Conservation (phyloP, 2,888 invertebrate genomes). For the Polylopha cassiicola region DNA sequence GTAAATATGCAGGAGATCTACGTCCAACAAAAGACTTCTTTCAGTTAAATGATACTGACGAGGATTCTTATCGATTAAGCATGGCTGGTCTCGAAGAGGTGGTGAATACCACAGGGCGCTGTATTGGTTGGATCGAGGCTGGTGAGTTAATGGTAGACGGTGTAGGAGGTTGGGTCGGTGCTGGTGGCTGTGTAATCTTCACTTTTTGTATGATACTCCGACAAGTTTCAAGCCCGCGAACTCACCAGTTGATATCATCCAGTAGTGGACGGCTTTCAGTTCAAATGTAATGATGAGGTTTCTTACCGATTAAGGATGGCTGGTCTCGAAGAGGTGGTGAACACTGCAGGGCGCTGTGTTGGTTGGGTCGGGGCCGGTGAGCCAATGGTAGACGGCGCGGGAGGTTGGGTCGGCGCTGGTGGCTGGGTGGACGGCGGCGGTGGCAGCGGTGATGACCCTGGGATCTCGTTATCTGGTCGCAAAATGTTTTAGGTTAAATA, state of each 20-base stretch:
- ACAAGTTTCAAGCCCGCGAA: no score
- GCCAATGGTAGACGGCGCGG: constrained; percentile 26
- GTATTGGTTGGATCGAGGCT: no score
- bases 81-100: constrained; percentile 40
- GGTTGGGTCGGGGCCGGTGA: constrained; percentile 22
- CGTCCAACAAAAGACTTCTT: no score
- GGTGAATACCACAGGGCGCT: constrained; percentile 16
- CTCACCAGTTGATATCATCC: no score
- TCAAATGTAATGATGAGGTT: no score
- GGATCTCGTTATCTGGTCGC: constrained; percentile 30
- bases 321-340: constrained; percentile 38
- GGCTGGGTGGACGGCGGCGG: constrained; percentile 27
- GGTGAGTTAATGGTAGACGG: no score
- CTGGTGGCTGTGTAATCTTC: constrained; percentile 24
- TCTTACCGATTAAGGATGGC: constrained; percentile 45
- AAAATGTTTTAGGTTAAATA: neutral
- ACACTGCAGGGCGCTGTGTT: constrained; percentile 9
- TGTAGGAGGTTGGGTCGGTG: constrained; percentile 20
- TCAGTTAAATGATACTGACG: no score
- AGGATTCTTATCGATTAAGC: constrained; percentile 43
- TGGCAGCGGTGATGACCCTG: constrained; percentile 25
- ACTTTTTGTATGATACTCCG: no score
- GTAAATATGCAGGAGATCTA: no score
- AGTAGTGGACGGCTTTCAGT: no score
- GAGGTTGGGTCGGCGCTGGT: constrained; percentile 19